Evolutionary conservation across 2,888 invertebrate genomes (phyloP), one percentile per base, ranked within the genome.

Genomic region (Eupeodes latifasciatus): DNA sequence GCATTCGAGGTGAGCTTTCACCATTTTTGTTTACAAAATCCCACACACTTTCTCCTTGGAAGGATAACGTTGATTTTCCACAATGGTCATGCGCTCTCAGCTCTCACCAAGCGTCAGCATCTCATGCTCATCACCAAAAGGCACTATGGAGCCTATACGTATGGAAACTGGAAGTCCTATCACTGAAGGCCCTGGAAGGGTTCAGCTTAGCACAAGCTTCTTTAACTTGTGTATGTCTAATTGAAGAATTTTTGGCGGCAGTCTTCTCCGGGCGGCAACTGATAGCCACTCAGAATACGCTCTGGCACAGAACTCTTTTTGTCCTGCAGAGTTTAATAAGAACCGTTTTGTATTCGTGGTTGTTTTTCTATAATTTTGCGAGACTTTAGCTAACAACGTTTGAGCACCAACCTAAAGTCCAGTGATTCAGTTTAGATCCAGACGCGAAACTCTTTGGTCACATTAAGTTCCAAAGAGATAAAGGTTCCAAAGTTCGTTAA

Each of bases 381-480:
- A 64, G 49, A 81, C 47, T 72, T 36, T 16, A 72, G 40, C 51
- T 53, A 62, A 27, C 77, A 51, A 72, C 27, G 53, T 59, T 44
- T 47, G 64, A 72, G 76, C 53, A 66, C 36, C 51, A 57, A 74
- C 36, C 57, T 57, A 53, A 57, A 76, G 83, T 84, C 84, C 84
- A 74, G 75, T 53, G 71, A 64, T 64, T 87, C 75, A 87, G 87
- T 87, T 87, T 74, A 81, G 84, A 80, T 72, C 62, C 75, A 87
- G 87, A 81, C 84, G 87, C 87, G 87, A 87, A 84, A 87, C 84
- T 67, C 87, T 87, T 80, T 87, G 81, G 87, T 80, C 87, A 62
- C 74, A 81, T 44, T 55, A 81, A 74, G 57, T 69, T 84, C 44
- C 51, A 77, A 80, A 34, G 62, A 55, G 66, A 72, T 62, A 84